These are phyloP conservation scores for Synergus itoensis DNA, from an alignment of 2,888 invertebrate species.

Conservation along the genomic window DNA sequence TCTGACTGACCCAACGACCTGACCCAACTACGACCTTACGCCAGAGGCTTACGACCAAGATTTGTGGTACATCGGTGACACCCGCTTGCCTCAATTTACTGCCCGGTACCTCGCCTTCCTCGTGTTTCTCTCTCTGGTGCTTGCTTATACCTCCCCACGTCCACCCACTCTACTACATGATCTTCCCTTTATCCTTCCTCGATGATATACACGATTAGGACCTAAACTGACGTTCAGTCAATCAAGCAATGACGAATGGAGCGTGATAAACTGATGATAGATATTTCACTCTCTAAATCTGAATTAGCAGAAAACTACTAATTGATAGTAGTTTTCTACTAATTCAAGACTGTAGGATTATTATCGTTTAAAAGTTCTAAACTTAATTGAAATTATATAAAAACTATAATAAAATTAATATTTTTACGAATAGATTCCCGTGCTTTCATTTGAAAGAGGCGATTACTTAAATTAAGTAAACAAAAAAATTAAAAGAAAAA, in stretches of 20 bases:
- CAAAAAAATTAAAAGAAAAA: too few species aligned
- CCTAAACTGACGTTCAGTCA: neutral
- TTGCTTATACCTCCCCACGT: constrained; percentile 4
- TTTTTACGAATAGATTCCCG: too few species aligned
- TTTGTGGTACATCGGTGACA: constrained; percentile 67
- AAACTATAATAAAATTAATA: too few species aligned
- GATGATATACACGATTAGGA: neutral
- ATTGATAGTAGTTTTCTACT: too few species aligned
- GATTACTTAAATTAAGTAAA: too few species aligned
- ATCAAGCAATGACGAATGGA: neutral
- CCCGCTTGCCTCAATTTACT: constrained; percentile 67
- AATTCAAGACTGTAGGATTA: too few species aligned
- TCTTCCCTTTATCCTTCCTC: neutral
- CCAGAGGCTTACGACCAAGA: constrained; percentile 59
- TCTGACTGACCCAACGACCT: constrained; percentile 48
- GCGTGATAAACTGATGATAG: neutral
- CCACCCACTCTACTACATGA: constrained; percentile 1
- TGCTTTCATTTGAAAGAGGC: too few species aligned
- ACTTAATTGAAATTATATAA: too few species aligned
- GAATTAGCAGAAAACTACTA: too few species aligned
- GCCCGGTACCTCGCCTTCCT: constrained; percentile 59
- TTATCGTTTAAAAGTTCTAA: too few species aligned
- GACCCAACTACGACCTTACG: constrained; percentile 47
- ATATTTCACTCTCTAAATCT: too few species aligned
- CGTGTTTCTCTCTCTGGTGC: constrained; percentile 9